phyloP scores from a whole-genome alignment of 2,113 vertebrate genomes.

The Phrynosoma platyrhinos region DNA sequence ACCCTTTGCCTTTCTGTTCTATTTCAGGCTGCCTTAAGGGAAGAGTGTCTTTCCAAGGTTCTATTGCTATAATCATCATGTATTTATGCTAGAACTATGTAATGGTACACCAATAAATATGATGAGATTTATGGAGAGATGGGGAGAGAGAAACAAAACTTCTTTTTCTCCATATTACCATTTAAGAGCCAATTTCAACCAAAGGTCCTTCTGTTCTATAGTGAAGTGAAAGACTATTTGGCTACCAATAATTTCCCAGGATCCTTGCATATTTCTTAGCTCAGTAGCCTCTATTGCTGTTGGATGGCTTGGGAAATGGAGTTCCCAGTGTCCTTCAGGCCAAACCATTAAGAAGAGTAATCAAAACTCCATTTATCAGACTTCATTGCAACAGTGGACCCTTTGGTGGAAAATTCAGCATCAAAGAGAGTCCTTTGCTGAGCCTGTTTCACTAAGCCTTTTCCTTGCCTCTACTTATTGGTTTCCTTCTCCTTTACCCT shows the following conservation, averaged over 20 bases:
- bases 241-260: background rate
- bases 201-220: background rate
- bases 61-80: conserved; percentile 67
- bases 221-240: background rate
- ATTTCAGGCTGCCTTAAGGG: background rate
- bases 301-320: background rate
- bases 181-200: conserved; percentile 25
- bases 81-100: conserved; percentile 64
- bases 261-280: background rate
- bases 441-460: background rate
- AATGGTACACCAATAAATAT: conserved; percentile 58
- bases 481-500: too few species aligned
- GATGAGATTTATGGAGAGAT: conserved; percentile 30
- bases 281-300: background rate
- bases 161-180: conserved; percentile 33
- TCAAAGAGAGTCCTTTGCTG: background rate
- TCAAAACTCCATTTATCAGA: background rate
- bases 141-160: conserved; percentile 38
- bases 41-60: conserved; percentile 56
- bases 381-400: background rate
- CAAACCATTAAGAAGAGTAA: background rate
- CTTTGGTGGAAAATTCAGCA: background rate
- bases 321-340: background rate
- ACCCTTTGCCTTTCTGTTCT: too few species aligned
- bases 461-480: background rate